Percentiles rank a stretch among this genome's conserved stretches.
Evolutionary conservation across 2,113 vertebrate species (phyloP).

Genomic region (Anolis carolinensis): DNA sequence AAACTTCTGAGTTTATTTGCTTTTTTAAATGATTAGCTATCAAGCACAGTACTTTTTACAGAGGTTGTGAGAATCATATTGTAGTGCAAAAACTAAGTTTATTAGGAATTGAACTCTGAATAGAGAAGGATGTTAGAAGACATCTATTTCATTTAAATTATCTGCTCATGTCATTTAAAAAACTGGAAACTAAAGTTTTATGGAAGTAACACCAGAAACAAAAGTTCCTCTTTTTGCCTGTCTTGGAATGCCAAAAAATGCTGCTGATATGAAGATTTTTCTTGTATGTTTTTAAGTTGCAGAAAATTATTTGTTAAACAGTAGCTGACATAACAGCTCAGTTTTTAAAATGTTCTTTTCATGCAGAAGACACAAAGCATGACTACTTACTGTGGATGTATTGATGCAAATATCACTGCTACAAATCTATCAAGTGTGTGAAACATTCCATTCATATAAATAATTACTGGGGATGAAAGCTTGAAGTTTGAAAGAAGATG

Average conservation of each 20-base stretch:
- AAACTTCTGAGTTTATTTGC: neutral
- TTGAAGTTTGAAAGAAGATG: slow-evolving; percentile 35
- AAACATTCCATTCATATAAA: slow-evolving; percentile 48
- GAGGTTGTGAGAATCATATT: neutral
- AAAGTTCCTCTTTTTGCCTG: slow-evolving; percentile 42
- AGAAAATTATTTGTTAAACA: neutral
- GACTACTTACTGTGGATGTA: neutral
- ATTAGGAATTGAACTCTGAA: slow-evolving; percentile 23
- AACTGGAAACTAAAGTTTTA: neutral
- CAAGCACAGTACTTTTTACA: slow-evolving; percentile 49
- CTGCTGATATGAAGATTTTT: neutral
- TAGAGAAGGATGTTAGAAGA: slow-evolving; percentile 36
- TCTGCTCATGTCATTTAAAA: neutral
- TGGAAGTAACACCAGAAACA: slow-evolving; percentile 38
- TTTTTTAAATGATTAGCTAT: slow-evolving; percentile 12
- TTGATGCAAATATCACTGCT: slow-evolving; percentile 6
- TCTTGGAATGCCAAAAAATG: neutral
- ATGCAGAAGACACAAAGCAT: slow-evolving; percentile 15
- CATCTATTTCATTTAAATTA: neutral
- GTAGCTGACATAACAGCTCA: neutral
- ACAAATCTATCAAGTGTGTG: neutral
- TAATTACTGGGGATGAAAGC: neutral
- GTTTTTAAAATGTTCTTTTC: slow-evolving; percentile 1
- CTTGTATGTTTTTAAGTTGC: slow-evolving; percentile 13
- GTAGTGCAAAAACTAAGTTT: slow-evolving; percentile 52